Evolutionary conservation across 1,140 invertebrate species (phyloP).

Genomic region (Meloidogyne floridensis): DNA sequence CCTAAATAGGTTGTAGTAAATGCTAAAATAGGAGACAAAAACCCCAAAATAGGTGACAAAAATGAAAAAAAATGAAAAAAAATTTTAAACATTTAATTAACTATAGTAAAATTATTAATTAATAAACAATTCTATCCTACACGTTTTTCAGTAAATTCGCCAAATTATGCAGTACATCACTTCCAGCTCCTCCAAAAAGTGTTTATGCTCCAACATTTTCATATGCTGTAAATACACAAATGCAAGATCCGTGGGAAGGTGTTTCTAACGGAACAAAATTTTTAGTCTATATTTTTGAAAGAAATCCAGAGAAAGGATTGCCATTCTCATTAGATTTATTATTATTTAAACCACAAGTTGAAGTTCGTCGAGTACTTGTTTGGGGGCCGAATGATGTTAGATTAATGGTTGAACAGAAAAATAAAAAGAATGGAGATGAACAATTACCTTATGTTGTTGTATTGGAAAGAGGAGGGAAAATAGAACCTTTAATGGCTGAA

Average conservation of each 20-base stretch:
- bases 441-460: conserved; percentile 57
- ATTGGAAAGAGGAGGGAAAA: conserved; percentile 46
- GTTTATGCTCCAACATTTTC: conserved; percentile 6
- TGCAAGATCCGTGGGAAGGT: conserved; percentile 16
- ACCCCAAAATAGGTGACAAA: too few relatives aligned
- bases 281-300: conserved; percentile 24
- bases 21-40: too few relatives aligned
- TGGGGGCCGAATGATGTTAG: conserved; percentile 31
- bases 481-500: conserved; percentile 10
- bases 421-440: conserved; percentile 35
- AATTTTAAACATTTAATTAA: conserved; percentile 26
- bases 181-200: not conserved
- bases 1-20: too few relatives aligned
- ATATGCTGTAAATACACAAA: conserved; percentile 15
- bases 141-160: not conserved
- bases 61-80: not conserved
- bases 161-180: conserved; percentile 9
- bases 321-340: conserved; percentile 54
- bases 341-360: conserved; percentile 44
- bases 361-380: conserved; percentile 41
- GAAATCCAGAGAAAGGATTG: conserved; percentile 18
- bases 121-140: too few relatives aligned
- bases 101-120: too few relatives aligned
- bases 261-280: conserved; percentile 21
- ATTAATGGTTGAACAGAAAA: conserved; percentile 48